phyloP scores from a whole-genome alignment of 2,888 invertebrate species.

The Drosophila anceps region DNA sequence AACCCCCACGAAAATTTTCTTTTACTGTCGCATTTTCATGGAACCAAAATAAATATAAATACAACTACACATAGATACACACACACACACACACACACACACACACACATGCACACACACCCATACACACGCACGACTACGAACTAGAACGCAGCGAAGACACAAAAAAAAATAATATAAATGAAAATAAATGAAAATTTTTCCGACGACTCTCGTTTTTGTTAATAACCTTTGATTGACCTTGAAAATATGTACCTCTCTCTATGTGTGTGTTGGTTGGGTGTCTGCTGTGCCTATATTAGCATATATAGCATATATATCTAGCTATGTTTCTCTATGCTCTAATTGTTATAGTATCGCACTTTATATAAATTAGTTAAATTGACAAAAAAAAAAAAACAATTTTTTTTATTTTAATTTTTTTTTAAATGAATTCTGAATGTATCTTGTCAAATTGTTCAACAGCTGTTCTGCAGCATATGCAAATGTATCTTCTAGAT shows the following conservation, averaged over 20 bases:
- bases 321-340: slow-evolving; percentile 11
- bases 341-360: slow-evolving; percentile 23
- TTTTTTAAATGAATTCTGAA: slow-evolving; percentile 9
- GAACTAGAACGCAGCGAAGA: slow-evolving; percentile 34
- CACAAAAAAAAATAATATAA: slow-evolving; percentile 52
- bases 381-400: slow-evolving; percentile 56
- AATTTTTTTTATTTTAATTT: neutral
- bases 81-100: neutral
- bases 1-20: slow-evolving; percentile 32
- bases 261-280: slow-evolving; percentile 23
- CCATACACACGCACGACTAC: slow-evolving; percentile 15
- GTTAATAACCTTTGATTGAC: slow-evolving; percentile 81
- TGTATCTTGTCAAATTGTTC: slow-evolving; percentile 7
- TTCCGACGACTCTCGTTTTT: slow-evolving; percentile 61
- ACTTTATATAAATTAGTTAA: slow-evolving; percentile 57
- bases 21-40: slow-evolving; percentile 35
- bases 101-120: too few species aligned
- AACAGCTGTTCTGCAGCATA: slow-evolving; percentile 28
- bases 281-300: slow-evolving; percentile 20
- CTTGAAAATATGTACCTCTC: slow-evolving; percentile 74
- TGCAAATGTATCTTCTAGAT: slow-evolving; percentile 42
- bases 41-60: slow-evolving; percentile 46
- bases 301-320: neutral
- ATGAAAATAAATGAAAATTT: slow-evolving; percentile 61
- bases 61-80: slow-evolving; percentile 8